Evolutionary conservation across 2,888 invertebrate species (phyloP), one percentile per base, ranked within the genome.

Genomic region (Euclidia mi): DNA sequence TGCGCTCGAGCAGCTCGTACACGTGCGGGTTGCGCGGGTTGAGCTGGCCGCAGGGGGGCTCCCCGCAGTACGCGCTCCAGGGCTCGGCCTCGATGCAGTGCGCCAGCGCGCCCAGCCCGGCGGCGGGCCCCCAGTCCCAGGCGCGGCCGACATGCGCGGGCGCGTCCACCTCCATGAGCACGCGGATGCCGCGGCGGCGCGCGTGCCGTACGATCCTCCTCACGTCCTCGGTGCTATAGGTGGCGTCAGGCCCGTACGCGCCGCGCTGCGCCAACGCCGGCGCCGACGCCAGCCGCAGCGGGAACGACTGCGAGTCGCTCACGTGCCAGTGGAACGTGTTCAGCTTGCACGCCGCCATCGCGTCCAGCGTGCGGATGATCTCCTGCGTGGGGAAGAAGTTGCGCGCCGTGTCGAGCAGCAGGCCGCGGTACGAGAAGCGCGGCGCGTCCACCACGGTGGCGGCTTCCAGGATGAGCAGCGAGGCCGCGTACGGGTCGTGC

Each of bases 321-420:
- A 97, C 95, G 80, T 98, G 98, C 99, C 99, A 99, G 82, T 99
- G 99, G 81, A 99, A 97, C 1, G 98, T 97, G 90, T 99, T 99
- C 66, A 99, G 88, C 89, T 99, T 99, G 76, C 96, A 96, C 40
- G 97, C 96, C 0, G 97, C 96, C 99, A 99, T 98, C 1, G 97
- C 98, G 56, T 98, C 96, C 78, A 99, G 92, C 7, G 97, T 96
- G 9, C 96, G 95, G 74, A 97, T 95, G 32, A 98, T 94, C 45
- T 96, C 95, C 7, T 94, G 95, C 1, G 98, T 94, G 0, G 97
- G 96, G 81, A 99, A 96, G 87, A 96, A 99, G 88, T 99, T 98
- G 15, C 99, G 95, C 0, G 98, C 97, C 0, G 99, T 98, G 83
- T 99, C 99, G 45, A 99, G 89, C 88, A 99, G 96, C 0, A 99